Evolutionary conservation across 2,888 invertebrate species (phyloP), one percentile per base, ranked within the genome.

Genomic region (Exocentrus adspersus): DNA sequence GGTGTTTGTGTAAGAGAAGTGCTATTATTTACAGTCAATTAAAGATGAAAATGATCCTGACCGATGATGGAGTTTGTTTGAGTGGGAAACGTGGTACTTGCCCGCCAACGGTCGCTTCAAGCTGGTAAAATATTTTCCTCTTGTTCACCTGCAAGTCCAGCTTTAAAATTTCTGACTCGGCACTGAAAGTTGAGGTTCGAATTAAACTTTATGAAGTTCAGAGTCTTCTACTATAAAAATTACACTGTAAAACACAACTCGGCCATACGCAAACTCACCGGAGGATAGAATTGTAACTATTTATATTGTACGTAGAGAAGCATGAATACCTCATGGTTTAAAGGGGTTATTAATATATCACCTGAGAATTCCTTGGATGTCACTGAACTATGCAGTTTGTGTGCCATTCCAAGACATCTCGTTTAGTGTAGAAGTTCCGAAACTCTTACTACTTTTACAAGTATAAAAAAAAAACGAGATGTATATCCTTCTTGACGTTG

Each of bases 21-120:
- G 70, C 64, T 68, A 72, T 74, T 71, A 76, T 75, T 75, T 69
- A 74, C 70, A 67, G 71, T 69, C 73, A 74, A 75, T 75, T 75
- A 75, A 72, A 70, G 72, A 73, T 68, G 71, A 74, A 75, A 76
- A 68, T 70, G 74, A 74, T 72, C 54, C 60, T 54, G 64, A 37
- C 70, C 70, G 65, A 60, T 61, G 28, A 50, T 48, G 50, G 9
- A 51, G 21, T n/a, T n/a, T 58, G 54, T 24, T 17, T 30, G 21
- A 24, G 5, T n/a, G 17, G 45, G 17, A 1, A 16, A 19, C 17
- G 52, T n/a, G 9, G 48, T 41, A 28, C 42, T 16, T 2, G 6
- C 9, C 20, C 64, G 24, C 59, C 64, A 64, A 16, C 50, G 60
- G 56, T 64, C 14, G 20, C n/a, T 32, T 51, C 14, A 24, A 21